Percentiles rank a stretch among this genome's conserved stretches.
Evolutionary conservation across 2,888 invertebrate genomes (phyloP).

Genomic region (Polydrusus cervinus): DNA sequence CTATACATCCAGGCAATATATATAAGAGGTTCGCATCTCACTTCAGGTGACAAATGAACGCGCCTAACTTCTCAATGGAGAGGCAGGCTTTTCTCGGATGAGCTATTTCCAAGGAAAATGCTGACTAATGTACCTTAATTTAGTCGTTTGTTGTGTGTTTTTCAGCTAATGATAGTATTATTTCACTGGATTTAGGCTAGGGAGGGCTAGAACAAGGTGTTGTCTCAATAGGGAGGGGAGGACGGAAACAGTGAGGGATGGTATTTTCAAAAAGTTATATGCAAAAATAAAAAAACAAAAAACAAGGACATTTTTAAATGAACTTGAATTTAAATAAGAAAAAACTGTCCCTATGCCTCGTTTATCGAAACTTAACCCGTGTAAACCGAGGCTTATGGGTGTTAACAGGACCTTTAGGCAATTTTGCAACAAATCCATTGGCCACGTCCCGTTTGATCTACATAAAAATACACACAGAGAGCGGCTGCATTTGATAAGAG

Average conservation of each 20-base stretch:
- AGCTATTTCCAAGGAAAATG: slow-evolving; percentile 52
- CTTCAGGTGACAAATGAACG: slow-evolving; percentile 68
- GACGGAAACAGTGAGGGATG: no score
- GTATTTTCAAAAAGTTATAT: no score
- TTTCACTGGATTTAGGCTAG: slow-evolving; percentile 32
- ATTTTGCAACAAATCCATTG: slow-evolving; percentile 50
- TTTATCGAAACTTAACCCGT: no score
- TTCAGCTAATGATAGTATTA: slow-evolving; percentile 50
- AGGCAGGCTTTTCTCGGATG: slow-evolving; percentile 53
- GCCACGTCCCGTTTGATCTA: slow-evolving; percentile 48
- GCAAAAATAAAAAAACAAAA: no score
- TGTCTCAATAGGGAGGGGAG: no score
- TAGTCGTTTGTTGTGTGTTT: slow-evolving; percentile 48
- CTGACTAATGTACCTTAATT: slow-evolving; percentile 57
- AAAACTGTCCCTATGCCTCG: no score
- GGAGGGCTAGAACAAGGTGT: no score
- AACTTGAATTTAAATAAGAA: no score
- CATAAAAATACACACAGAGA: slow-evolving; percentile 46
- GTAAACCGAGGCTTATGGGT: no score
- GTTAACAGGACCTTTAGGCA: slow-evolving; percentile 42
- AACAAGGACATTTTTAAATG: no score
- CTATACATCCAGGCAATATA: slow-evolving; percentile 49
- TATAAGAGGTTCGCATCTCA: slow-evolving; percentile 54
- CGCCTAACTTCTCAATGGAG: slow-evolving; percentile 66
- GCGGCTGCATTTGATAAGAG: slow-evolving; percentile 38